Evolutionary conservation across 2,113 vertebrate genomes (phyloP).

Genomic region (Ailurus styani): DNA sequence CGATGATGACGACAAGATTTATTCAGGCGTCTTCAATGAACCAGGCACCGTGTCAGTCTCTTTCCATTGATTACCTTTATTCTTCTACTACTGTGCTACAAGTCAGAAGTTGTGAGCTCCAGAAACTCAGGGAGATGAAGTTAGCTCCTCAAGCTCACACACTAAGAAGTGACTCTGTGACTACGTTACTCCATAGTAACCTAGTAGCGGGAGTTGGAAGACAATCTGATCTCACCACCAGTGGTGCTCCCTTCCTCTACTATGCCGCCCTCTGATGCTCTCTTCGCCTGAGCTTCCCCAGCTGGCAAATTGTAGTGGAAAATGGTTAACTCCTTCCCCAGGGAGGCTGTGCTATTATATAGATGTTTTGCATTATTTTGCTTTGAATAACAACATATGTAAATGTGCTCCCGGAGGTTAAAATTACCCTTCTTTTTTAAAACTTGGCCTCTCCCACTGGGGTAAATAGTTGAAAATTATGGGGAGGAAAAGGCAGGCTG

Average conservation of each 20-base stretch:
- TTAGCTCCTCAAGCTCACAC: neutral
- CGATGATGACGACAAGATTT: neutral
- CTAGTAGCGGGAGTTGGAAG: neutral
- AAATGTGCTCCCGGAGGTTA: constrained; percentile 57
- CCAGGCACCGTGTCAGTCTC: neutral
- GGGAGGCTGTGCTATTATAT: constrained; percentile 47
- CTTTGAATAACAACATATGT: constrained; percentile 57
- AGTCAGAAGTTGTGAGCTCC: neutral
- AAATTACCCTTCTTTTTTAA: constrained; percentile 57
- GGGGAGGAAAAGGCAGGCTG: constrained; percentile 28
- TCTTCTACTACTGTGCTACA: neutral
- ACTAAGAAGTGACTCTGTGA: neutral
- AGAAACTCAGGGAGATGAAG: neutral
- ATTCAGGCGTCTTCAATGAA: neutral
- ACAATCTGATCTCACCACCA: neutral
- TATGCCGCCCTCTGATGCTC: neutral
- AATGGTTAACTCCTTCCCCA: constrained; percentile 34
- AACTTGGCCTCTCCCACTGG: constrained; percentile 47
- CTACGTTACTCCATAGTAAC: neutral
- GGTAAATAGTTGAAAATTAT: constrained; percentile 60
- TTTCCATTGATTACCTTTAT: neutral
- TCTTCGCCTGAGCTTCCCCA: constrained; percentile 66
- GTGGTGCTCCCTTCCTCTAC: neutral
- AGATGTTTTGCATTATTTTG: constrained; percentile 62
- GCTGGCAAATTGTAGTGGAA: constrained; percentile 60